Evolutionary conservation across 2,113 vertebrate species (phyloP), one percentile per base, ranked within the genome.

Genomic region (Notothenia coriiceps): DNA sequence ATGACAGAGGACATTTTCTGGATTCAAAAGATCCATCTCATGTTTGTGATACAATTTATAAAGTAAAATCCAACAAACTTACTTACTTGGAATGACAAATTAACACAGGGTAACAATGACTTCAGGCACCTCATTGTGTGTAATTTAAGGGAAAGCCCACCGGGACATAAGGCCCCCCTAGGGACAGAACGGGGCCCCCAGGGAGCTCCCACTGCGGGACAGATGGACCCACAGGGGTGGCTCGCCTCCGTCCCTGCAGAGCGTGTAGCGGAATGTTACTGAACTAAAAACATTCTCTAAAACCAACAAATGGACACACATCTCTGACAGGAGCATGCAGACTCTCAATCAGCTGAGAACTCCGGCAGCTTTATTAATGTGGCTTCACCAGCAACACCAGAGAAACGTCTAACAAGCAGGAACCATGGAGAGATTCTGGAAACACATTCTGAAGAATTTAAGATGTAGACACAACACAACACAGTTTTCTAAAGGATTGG

Each of bases 131-230:
- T 3, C 51, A 62, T 18, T 7, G 20, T 2, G 54, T 79, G 67
- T 57, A 56, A 68, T 55, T 78, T 63, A 75, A 55, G 54, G 72
- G 56, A 50, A 85, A 72, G 75, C 66, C 79, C 77, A 60, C 47
- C 1, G 54, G 66, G 12, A 83, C 76, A 70, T 74, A 60, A 69
- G 46, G 3, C 17, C 54, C 65, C 75, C 63, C 84, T 25, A 43
- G 78, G 68, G 76, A 78, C 57, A 75, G 51, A 50, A 35, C 73
- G 10, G 6, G 25, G 78, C 47, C 20, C 61, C 65, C 22, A 5
- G 69, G 57, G 47, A 83, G 73, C 61, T 77, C 62, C 47, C 43
- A 56, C 70, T 43, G 47, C 0, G 68, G 76, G 73, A 80, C 80
- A 85, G 88, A 87, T 87, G 73, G 76, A 11, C 10, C 12, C 82